These are phyloP conservation scores for Patagioenas fasciata DNA, from an alignment of 2,113 vertebrate genomes.

Conservation along the genomic window DNA sequence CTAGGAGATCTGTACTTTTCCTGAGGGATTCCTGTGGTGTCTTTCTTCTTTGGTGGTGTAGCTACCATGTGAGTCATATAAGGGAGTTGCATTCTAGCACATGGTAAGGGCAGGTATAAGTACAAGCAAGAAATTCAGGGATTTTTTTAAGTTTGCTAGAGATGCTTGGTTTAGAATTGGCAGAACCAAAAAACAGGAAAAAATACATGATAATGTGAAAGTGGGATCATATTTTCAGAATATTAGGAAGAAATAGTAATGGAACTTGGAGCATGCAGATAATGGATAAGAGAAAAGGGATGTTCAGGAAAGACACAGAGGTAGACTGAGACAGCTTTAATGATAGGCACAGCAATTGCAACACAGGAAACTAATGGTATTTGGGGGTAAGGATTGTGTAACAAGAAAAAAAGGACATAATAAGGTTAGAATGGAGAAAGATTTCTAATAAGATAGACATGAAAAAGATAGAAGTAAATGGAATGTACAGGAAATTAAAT, in stretches of 20 bases:
- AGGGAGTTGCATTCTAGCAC: not conserved
- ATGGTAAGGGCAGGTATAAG: not conserved
- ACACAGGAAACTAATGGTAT: not conserved
- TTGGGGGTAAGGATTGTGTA: not conserved
- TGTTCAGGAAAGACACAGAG: not conserved
- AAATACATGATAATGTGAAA: not conserved
- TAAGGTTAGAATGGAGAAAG: not conserved
- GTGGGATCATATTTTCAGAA: not conserved
- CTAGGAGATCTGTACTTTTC: not conserved
- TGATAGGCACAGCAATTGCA: not conserved
- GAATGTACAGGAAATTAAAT: not conserved
- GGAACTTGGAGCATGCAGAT: not conserved
- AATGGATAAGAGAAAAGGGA: not conserved
- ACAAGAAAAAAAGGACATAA: not conserved
- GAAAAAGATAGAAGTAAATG: not conserved
- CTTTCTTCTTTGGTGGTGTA: not conserved
- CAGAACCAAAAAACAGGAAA: not conserved
- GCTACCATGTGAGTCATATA: not conserved
- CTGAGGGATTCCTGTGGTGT: not conserved
- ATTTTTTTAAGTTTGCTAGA: not conserved
- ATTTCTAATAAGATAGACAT: not conserved
- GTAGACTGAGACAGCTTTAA: not conserved
- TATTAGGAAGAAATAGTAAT: not conserved
- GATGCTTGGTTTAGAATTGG: not conserved
- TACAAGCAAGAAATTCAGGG: not conserved